phyloP scores from a whole-genome alignment of 2,113 vertebrate species.

The Sorex fumeus region DNA sequence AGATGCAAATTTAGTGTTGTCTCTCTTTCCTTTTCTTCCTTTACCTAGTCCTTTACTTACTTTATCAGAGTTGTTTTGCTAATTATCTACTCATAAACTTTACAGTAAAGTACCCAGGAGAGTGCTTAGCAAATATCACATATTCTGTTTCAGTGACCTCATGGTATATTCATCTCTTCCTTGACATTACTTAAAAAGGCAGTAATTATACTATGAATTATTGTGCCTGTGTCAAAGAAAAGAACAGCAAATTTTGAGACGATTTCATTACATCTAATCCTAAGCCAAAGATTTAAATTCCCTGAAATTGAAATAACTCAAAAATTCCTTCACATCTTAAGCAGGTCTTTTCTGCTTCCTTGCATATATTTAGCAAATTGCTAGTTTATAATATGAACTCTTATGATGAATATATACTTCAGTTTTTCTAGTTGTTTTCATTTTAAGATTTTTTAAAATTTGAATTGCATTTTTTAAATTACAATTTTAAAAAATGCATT shows the following conservation, averaged over 20 bases:
- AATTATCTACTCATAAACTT: background rate
- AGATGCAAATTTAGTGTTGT: background rate
- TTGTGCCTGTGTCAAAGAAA: background rate
- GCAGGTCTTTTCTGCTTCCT: background rate
- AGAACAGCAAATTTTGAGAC: background rate
- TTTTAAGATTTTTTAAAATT: conserved; percentile 1
- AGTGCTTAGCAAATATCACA: background rate
- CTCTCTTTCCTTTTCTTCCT: background rate
- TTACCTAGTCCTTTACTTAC: background rate
- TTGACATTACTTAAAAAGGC: background rate
- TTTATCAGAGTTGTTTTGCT: background rate
- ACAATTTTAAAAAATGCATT: background rate
- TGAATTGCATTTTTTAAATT: no score
- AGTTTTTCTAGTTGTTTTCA: conserved; percentile 22
- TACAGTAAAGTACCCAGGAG: background rate
- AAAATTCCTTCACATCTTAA: background rate
- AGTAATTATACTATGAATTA: background rate
- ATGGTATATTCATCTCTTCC: background rate
- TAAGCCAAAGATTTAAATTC: background rate
- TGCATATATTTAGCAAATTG: background rate
- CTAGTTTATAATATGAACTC: background rate
- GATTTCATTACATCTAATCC: background rate
- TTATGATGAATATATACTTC: background rate
- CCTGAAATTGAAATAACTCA: background rate
- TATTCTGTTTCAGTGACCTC: background rate